Percentiles rank a stretch among this genome's conserved stretches.
These are phyloP conservation scores for Rhagologus leucostigma DNA, from an alignment of 2,113 vertebrate genomes.

Conservation along the genomic window DNA sequence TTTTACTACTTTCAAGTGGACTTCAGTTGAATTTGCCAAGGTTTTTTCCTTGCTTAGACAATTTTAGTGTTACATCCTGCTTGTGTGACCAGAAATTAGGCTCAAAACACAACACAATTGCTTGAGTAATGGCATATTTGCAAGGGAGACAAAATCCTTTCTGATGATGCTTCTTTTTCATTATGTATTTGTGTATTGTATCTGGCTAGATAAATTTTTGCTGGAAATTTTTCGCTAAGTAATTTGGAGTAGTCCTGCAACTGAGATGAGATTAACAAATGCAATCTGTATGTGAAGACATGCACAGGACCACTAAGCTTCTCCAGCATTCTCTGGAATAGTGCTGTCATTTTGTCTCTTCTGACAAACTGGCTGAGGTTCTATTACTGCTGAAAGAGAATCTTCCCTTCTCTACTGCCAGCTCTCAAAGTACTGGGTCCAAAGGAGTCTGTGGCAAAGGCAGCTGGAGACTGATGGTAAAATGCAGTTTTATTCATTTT, in stretches of 20 bases:
- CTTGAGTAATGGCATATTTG: not conserved
- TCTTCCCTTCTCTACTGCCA: not conserved
- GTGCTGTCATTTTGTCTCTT: not conserved
- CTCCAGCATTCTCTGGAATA: not conserved
- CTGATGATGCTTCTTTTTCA: not conserved
- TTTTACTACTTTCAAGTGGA: not conserved
- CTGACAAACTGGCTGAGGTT: not conserved
- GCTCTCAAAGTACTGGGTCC: not conserved
- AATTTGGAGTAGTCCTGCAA: not conserved
- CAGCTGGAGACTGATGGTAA: not conserved
- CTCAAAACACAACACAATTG: not conserved
- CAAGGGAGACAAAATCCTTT: not conserved
- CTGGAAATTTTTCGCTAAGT: not conserved
- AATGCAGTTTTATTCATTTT: not conserved
- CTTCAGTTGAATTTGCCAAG: not conserved
- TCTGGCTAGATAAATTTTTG: not conserved
- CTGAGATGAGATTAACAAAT: not conserved
- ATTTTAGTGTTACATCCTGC: not conserved
- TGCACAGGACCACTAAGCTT: not conserved
- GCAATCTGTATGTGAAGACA: not conserved
- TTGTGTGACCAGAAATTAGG: not conserved
- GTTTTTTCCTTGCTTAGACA: not conserved
- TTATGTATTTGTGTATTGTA: not conserved
- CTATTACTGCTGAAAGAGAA: not conserved
- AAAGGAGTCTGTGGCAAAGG: not conserved